Conservation (phyloP, 2,888 invertebrate species). For the Agonopterix subpropinquella region DNA sequence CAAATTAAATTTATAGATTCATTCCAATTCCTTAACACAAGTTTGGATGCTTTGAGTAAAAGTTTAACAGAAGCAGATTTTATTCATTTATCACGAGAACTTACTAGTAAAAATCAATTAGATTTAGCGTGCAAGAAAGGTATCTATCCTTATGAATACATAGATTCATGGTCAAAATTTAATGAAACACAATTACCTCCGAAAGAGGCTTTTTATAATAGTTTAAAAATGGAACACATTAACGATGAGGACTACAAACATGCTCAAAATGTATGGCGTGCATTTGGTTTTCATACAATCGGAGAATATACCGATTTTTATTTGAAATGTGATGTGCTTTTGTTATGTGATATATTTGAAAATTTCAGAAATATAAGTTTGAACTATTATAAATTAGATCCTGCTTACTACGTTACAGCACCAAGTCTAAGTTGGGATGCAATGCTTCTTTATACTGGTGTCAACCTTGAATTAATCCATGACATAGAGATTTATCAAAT, state of each 20-base stretch:
- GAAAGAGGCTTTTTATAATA: slow-evolving; percentile 10
- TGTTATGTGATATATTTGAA: slow-evolving; percentile 23
- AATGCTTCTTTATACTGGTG: slow-evolving; percentile 13
- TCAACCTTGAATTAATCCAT: slow-evolving; percentile 16
- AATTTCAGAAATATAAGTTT: slow-evolving; percentile 19
- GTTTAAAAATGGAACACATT: slow-evolving; percentile 9
- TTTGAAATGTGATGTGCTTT: slow-evolving; percentile 16
- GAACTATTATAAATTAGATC: slow-evolving; percentile 19
- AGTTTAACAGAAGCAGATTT: slow-evolving; percentile 4
- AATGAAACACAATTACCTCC: slow-evolving; percentile 10
- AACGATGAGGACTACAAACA: not conserved
- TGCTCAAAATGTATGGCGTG: slow-evolving; percentile 12
- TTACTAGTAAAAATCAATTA: too few relatives aligned
- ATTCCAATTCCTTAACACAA: not conserved
- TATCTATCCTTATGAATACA: slow-evolving; percentile 13
- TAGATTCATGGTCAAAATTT: slow-evolving; percentile 9
- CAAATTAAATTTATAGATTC: slow-evolving; percentile 10
- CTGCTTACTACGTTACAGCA: slow-evolving; percentile 16
- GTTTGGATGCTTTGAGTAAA: slow-evolving; percentile 1
- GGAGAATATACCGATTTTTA: slow-evolving; percentile 22
- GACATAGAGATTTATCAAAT: slow-evolving; percentile 17
- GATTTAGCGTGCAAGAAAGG: too few relatives aligned
- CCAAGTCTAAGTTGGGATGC: slow-evolving; percentile 18
- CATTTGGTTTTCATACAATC: slow-evolving; percentile 13
- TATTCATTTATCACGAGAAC: slow-evolving; percentile 4